Percentiles rank a stretch among this genome's conserved stretches.
Evolutionary conservation across 2,797 vertebrate genomes (phyloP).

Genomic region (Anomalospiza imberbis): DNA sequence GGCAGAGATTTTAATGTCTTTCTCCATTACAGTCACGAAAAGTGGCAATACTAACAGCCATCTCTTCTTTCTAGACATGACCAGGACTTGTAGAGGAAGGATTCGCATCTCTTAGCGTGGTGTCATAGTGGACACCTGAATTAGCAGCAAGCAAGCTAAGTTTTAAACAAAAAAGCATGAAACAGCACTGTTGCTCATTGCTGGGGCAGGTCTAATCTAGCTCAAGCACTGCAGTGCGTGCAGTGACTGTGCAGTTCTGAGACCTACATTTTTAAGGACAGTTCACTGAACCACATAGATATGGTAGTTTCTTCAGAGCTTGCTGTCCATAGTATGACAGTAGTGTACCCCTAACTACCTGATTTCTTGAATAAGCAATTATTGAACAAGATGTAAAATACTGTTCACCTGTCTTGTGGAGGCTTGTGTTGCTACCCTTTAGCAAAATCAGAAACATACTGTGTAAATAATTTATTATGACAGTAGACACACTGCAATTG

Average conservation of each 20-base stretch:
- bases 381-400: background rate
- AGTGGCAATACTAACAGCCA: background rate
- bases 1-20: background rate
- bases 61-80: background rate
- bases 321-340: background rate
- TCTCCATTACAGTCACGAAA: background rate
- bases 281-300: background rate
- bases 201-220: background rate
- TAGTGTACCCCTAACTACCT: background rate
- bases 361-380: background rate
- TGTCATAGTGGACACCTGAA: background rate
- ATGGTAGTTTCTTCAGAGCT: background rate
- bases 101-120: background rate
- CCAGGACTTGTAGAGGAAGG: background rate
- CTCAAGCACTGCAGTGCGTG: background rate
- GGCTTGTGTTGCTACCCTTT: background rate
- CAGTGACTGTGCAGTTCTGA: background rate
- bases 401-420: background rate
- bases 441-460: background rate
- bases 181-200: background rate
- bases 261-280: background rate
- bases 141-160: background rate
- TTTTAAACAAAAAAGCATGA: background rate
- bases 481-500: background rate
- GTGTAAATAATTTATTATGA: background rate